Evolutionary conservation across 2,797 vertebrate species (phyloP), one percentile per base, ranked within the genome.

Genomic region (Falco concolor): DNA sequence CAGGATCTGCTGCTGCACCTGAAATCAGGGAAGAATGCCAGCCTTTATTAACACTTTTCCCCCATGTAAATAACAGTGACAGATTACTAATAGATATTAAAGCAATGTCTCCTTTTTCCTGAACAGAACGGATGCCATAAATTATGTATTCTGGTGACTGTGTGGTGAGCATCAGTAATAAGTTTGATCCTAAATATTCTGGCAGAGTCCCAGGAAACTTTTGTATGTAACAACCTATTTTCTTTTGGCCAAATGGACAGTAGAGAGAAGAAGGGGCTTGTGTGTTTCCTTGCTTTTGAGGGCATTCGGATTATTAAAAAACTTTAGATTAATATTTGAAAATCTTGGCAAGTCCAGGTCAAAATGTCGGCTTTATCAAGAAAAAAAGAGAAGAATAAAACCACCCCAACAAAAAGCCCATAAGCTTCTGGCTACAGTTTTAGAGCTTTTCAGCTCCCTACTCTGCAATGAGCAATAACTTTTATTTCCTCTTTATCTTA

Each of bases 21-120:
- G 69, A 87, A 87, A 69, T 79, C 47, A 45, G 49, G 84, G 67
- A 87, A 88, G 91, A 93, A 84, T 80, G 76, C 80, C 93, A 96
- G 54, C 49, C 79, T 88, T 76, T 86, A 82, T 87, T 93, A 90
- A 85, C 74, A 82, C 40, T 95, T 92, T 83, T 8, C 28, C 32
- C 69, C 57, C 50, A 72, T 34, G 53, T 87, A 89, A 92, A 84
- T 85, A 96, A 75, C 54, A 60, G 82, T 42, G 75, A 57, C 92
- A 86, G 96, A 95, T 97, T 95, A 96, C 93, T 95, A 97, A 95
- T 89, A 90, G 89, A 67, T 93, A 89, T 80, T 93, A 94, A 92
- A 88, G 84, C 69, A 90, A 56, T 81, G 57, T 93, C 65, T 96
- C 59, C 49, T 94, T 97, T 96, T 95, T 90, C 76, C 87, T 40